Evolutionary conservation across 1,140 invertebrate species (phyloP), one percentile per base, ranked within the genome.

Genomic region (Zaprionus taronus): DNA sequence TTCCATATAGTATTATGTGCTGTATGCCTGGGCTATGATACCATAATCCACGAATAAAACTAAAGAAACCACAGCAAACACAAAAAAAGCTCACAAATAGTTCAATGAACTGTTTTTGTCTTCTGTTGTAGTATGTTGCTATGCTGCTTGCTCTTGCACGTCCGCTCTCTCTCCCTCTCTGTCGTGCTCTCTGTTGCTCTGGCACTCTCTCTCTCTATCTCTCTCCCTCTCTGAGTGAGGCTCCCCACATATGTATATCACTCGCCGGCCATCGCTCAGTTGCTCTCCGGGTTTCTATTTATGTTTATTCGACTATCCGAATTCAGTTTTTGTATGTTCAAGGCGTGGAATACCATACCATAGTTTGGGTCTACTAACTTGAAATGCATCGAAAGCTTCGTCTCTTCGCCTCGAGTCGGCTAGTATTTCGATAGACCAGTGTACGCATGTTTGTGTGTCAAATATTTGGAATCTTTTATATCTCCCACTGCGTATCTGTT

Each of bases 11-110:
- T 70, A 64, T 75, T 70, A 58, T 75, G 63, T 76, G 60, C 41
- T 57, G 56, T 75, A 49, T 65, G 73, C 47, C 31, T 62, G 67
- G 60, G 85, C 84, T 90, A 90, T 90, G 85, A 90, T 91, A 84
- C 85, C 85, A 90, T 90, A 90, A 90, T 90, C 85, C 85, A 90
- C 85, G 85, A 90, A 90, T 90, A 90, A 90, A 90, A 90, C 85
- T 80, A 85, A 90, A 85, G 85, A 90, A 90, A 84, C 85, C 79
- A 81, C 68, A 61, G 79, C 70, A 73, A 72, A 72, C 70, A 77
- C 66, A 72, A 77, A 72, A 76, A 91, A 91, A 91, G 87, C 89
- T 91, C 87, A 91, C 87, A 89, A 91, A 91, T 91, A 91, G 87
- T 91, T 91, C 87, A 91, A 87, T 91, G 87, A 91, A 91, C 87